Base-by-base conservation (phyloP, 92 coral and sea anemone genomes). In the Zoanthus gigantus region DNA sequence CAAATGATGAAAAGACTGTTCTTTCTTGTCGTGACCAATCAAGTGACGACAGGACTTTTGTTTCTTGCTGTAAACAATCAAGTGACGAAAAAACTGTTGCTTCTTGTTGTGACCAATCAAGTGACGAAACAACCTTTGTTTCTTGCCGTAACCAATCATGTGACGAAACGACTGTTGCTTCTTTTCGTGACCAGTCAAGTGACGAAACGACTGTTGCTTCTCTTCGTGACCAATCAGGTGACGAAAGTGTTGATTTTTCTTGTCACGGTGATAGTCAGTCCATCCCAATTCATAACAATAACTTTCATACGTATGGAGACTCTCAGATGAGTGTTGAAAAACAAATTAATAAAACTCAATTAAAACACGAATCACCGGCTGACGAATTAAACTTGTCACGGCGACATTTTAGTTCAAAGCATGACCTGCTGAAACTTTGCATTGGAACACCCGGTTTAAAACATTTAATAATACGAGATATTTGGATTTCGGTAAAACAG, bases 341-440 rank as follows among this genome's bases (percentile, higher is more conserved):
- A 8, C 23, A 2, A 56, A 28, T 32, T 14, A 28, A 65, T n/a
- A 6, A 9, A 65, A 6, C 31, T 17, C 34, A 65, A 14, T 56
- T 17, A 65, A 72, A 67, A 30, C 5, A 61, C 28, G 13, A 23
- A 28, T 42, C 78, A 32, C 42, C 54, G 17, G n/a, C 18, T 50
- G 68, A 2, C 56, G 87, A 79, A 31, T 50, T 61, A 67, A 77
- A 60, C 72, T 58, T 42, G 84, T 76, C 83, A 34, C 14, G 83
- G 44, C 82, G 34, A 3, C 82, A 78, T 45, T 78, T 73, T 45
- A 58, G 45, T 1, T 85, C 79, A 3, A 29, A 46, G 52, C 45
- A 58, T 58, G 83, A 75, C 18, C 68, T 83, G 13, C 28, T 83
- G 79, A 71, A 71, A 48, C 29, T 83, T 18, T 83, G 67, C 63